Evolutionary conservation across 2,888 invertebrate genomes (phyloP).

Genomic region (Ichneumoninae sp.): DNA sequence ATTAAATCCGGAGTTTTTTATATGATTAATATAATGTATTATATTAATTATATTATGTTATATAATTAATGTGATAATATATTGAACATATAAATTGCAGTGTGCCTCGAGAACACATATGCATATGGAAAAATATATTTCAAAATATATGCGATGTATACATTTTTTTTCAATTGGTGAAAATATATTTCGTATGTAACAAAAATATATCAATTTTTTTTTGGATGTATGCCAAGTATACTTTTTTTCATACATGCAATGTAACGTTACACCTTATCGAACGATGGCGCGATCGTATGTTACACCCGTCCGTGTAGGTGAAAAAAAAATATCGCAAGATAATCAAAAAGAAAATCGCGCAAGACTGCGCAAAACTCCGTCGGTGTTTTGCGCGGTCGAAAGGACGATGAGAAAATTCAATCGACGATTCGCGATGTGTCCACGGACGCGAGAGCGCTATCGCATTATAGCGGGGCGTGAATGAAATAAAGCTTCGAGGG

Average conservation of each 20-base stretch:
- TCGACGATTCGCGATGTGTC: slow-evolving; percentile 47
- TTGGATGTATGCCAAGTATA: not conserved
- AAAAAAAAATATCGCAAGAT: not conserved
- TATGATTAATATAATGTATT: too few relatives aligned
- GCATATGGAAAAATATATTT: too few relatives aligned
- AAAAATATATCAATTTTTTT: not conserved
- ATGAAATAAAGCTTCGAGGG: slow-evolving; percentile 58
- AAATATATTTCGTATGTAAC: not conserved
- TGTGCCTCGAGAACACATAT: too few relatives aligned
- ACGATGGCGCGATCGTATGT: not conserved
- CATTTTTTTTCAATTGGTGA: too few relatives aligned
- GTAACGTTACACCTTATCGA: not conserved
- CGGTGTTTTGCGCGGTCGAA: slow-evolving; percentile 1
- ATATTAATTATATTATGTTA: too few relatives aligned
- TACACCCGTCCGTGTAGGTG: not conserved
- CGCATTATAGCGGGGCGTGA: slow-evolving; percentile 45
- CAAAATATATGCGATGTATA: too few relatives aligned
- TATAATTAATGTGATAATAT: too few relatives aligned
- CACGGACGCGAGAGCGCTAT: slow-evolving; percentile 40
- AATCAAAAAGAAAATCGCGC: not conserved
- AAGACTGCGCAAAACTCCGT: slow-evolving; percentile 30
- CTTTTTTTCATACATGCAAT: not conserved
- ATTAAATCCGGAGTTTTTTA: too few relatives aligned
- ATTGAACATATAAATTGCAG: too few relatives aligned
- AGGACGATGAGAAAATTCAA: slow-evolving; percentile 60